Percentiles rank a stretch among this genome's conserved stretches.
Conservation (phyloP, 2,113 vertebrate species). For the Rhodinocichla rosea region DNA sequence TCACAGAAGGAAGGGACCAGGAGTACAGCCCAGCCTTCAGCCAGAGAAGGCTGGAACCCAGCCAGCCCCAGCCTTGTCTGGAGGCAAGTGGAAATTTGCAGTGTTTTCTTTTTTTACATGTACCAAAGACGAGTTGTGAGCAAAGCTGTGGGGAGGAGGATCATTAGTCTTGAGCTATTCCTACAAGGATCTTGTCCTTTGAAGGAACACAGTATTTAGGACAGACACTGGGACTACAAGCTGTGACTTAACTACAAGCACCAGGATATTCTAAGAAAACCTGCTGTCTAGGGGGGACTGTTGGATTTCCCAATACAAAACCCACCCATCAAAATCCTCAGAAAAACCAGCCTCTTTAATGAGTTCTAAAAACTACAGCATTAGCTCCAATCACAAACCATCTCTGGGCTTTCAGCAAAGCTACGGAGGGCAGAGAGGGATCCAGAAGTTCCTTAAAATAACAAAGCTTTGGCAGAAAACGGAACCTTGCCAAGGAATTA, state of each 20-base stretch:
- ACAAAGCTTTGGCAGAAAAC: conserved; percentile 44
- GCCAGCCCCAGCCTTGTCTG: conserved; percentile 38
- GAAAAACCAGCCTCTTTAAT: not conserved
- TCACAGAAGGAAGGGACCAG: conserved; percentile 11
- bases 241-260: not conserved
- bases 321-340: not conserved
- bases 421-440: not conserved
- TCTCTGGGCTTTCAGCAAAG: not conserved
- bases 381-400: not conserved
- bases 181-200: not conserved
- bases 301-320: not conserved
- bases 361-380: not conserved
- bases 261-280: not conserved
- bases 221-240: not conserved
- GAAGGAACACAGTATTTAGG: not conserved
- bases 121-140: not conserved
- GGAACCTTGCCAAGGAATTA: conserved; percentile 51
- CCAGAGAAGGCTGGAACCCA: not conserved
- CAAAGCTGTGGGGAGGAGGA: not conserved
- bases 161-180: not conserved
- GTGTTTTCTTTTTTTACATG: not conserved
- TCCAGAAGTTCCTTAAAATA: not conserved
- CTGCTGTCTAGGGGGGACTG: not conserved
- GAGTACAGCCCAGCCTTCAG: not conserved
- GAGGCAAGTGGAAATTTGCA: conserved; percentile 4